Conservation (phyloP, 2,888 invertebrate genomes). For the Arrhopalites spinosus region DNA sequence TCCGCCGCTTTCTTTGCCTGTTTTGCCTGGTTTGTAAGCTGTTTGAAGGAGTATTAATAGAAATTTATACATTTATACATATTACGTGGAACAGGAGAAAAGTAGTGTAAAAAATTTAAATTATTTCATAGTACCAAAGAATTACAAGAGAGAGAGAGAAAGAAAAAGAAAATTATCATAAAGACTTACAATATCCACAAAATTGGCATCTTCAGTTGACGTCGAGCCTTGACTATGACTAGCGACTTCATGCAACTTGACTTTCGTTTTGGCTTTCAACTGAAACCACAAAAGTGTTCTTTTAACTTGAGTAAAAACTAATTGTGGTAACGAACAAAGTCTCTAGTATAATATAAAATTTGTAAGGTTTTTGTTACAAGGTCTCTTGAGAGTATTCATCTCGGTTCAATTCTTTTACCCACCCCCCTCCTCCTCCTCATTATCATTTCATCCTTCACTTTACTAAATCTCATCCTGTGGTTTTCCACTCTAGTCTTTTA, state of each 20-base stretch:
- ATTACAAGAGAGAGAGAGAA: too few species aligned
- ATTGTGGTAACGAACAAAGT: too few species aligned
- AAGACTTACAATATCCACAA: constrained; percentile 27
- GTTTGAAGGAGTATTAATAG: background rate
- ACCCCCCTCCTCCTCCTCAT: too few species aligned
- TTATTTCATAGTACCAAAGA: background rate
- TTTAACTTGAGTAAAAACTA: constrained; percentile 26
- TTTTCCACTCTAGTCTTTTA: constrained; percentile 58
- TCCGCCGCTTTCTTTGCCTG: constrained; percentile 88
- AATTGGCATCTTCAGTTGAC: constrained; percentile 65
- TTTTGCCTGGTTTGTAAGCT: constrained; percentile 82
- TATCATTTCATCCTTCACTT: background rate
- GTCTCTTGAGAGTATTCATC: background rate
- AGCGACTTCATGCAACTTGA: constrained; percentile 67
- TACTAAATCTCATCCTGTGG: background rate
- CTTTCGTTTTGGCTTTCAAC: constrained; percentile 70
- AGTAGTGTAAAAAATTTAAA: too few species aligned
- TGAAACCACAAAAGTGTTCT: constrained; percentile 56
- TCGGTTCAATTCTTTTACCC: background rate
- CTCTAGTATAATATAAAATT: too few species aligned
- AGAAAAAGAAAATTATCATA: background rate
- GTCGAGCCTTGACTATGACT: constrained; percentile 48
- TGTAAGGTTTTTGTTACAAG: too few species aligned
- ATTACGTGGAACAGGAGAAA: too few species aligned
- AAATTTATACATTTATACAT: too few species aligned